A percentile compares a stretch with the other conserved stretches of the same genome.
phyloP scores from a whole-genome alignment of 2,113 vertebrate species.

The Gadus macrocephalus region DNA sequence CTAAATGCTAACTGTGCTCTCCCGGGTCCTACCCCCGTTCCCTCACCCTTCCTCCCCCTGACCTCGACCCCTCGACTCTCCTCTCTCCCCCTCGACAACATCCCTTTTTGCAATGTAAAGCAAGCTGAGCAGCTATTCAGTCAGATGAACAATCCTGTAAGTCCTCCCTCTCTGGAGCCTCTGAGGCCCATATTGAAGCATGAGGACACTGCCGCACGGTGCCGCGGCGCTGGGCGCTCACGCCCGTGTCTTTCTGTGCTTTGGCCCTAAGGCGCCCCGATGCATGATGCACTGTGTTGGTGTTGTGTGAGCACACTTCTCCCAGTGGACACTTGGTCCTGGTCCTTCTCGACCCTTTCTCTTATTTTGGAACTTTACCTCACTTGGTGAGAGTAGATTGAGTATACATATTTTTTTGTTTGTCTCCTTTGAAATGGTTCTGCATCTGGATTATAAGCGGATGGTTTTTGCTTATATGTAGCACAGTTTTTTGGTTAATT shows the following conservation, averaged over 20 bases:
- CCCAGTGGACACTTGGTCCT: no score
- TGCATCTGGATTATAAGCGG: slow-evolving; percentile 2
- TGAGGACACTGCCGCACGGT: slow-evolving; percentile 78
- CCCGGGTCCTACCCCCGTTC: slow-evolving; percentile 78
- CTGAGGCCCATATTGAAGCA: slow-evolving; percentile 86
- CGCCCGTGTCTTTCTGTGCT: slow-evolving; percentile 49
- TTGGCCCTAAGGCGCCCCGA: slow-evolving; percentile 33
- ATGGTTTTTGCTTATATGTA: not conserved
- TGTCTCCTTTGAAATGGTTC: not conserved
- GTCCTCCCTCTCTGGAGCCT: slow-evolving; percentile 70
- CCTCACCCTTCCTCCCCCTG: slow-evolving; percentile 66
- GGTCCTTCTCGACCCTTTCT: not conserved
- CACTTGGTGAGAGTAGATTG: slow-evolving; percentile 7
- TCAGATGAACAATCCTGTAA: slow-evolving; percentile 99
- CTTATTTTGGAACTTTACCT: slow-evolving; percentile 4
- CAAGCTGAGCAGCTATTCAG: slow-evolving; percentile 99
- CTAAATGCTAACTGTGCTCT: slow-evolving; percentile 81
- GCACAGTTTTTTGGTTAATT: not conserved
- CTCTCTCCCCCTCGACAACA: slow-evolving; percentile 13
- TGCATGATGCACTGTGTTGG: slow-evolving; percentile 56
- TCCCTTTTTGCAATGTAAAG: slow-evolving; percentile 87
- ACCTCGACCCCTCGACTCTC: slow-evolving; percentile 58
- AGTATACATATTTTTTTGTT: not conserved
- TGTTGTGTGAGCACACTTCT: slow-evolving; percentile 8
- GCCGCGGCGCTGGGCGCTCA: slow-evolving; percentile 44